Base-by-base conservation (phyloP, 2,888 invertebrate genomes). In the Microctonus hyperodae region DNA sequence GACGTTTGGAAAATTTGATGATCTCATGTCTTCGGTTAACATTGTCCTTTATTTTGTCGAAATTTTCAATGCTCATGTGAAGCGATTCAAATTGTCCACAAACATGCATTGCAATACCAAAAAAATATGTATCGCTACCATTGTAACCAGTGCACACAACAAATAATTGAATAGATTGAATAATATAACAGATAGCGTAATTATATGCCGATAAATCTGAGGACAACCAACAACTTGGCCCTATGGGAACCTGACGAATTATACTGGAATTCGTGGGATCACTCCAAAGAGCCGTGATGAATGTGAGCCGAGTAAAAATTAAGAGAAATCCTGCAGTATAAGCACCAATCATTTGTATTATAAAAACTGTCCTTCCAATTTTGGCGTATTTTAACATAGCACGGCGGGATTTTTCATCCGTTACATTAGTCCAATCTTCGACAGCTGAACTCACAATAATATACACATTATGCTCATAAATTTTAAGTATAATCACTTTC, bases 101-200 rank as follows among this genome's bases (percentile, higher is more conserved):
- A n/a, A 69, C 28, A 57, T 71, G 69, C 68, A 71, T 66, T 13
- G 63, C 65, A n/a, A 71, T 37, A 1, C 65, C 66, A 22, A 71
- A 69, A 22, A 64, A 65, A 2, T 67, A 62, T 2, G 50, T 56
- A 56, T 69, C 69, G 50, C 50, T 55, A 16, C 67, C 69, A 22
- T 68, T 55, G 22, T 56, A 59, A 6, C 56, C 65, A 31, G 20
- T 50, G n/a, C 64, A 57, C 16, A 53, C n/a, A 20, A 57, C 40
- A 6, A 66, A 6, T 11, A 69, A 20, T 40, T 67, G 64, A 35
- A 69, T 20, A 22, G 40, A 56, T 35, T 60, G 65, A 10, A 62
- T 28, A 1, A 56, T 1, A 50, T 66, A 69, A 37, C 61, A 68
- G 44, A 16, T 10, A 20, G 61, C 11, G 28, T 71, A 71, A 7